Evolutionary conservation across 2,888 invertebrate species (phyloP).

Genomic region (Metacarcinus magister): DNA sequence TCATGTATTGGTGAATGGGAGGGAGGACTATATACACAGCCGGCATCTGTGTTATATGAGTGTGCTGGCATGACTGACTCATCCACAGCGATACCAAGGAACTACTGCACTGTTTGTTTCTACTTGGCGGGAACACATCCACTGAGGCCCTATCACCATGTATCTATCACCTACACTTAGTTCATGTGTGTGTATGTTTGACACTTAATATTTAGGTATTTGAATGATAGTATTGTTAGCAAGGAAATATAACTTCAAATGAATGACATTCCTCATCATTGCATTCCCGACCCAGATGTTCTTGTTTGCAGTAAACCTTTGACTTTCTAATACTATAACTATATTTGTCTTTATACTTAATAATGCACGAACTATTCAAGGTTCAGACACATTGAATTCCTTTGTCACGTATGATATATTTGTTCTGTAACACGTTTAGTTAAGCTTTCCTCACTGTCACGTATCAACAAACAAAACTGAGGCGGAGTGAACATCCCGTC

Average conservation of each 20-base stretch:
- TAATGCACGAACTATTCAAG: background rate
- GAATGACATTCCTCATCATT: background rate
- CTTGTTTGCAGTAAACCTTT: background rate
- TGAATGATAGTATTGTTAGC: background rate
- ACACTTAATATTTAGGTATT: background rate
- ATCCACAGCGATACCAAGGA: constrained; percentile 64
- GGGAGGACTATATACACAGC: background rate
- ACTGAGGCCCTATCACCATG: background rate
- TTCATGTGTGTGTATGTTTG: background rate
- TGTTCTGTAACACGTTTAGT: background rate
- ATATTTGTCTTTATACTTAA: background rate
- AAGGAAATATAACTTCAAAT: background rate
- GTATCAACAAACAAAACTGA: background rate
- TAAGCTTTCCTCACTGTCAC: background rate
- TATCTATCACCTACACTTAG: background rate
- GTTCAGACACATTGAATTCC: background rate
- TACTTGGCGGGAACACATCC: background rate
- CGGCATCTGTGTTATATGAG: constrained; percentile 38
- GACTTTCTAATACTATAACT: background rate
- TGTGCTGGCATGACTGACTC: constrained; percentile 68
- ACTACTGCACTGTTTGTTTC: constrained; percentile 35
- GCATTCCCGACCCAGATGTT: background rate
- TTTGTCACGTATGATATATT: background rate
- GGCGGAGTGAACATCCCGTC: background rate
- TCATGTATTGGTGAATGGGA: background rate